Conservation (phyloP, 2,113 vertebrate species). For the Seriola dumerili region DNA sequence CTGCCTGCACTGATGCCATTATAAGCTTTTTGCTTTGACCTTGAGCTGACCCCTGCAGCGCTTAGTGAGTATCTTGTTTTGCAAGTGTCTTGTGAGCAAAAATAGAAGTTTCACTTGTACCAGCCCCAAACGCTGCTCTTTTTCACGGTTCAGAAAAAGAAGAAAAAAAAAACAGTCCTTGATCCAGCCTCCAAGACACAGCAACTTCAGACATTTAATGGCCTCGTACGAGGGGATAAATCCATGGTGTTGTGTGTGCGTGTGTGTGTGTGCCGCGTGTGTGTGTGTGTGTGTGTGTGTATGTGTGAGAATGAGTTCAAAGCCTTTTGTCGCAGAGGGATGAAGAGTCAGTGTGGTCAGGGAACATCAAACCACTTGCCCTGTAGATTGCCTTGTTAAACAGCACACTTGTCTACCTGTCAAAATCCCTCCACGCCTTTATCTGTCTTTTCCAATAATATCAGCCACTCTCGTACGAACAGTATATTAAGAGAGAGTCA, state of each 20-base stretch:
- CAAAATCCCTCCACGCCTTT: constrained; percentile 66
- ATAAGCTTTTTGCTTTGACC: constrained; percentile 2
- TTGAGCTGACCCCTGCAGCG: constrained; percentile 17
- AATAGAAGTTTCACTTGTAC: constrained; percentile 42
- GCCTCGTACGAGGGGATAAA: constrained; percentile 49
- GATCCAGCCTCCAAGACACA: constrained; percentile 58
- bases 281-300: not conserved
- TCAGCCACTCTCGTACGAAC: not conserved
- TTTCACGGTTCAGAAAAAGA: constrained; percentile 13
- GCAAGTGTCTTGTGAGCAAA: constrained; percentile 17
- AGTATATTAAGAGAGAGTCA: constrained; percentile 54
- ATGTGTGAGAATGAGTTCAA: constrained; percentile 51
- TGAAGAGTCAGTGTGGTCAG: constrained; percentile 60
- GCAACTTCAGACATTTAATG: constrained; percentile 63
- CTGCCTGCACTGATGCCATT: not conserved
- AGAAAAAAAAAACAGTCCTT: constrained; percentile 30
- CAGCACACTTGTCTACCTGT: constrained; percentile 69
- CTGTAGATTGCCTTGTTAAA: constrained; percentile 71
- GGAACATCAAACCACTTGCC: constrained; percentile 60
- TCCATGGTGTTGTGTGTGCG: constrained; percentile 20
- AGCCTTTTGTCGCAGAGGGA: constrained; percentile 54
- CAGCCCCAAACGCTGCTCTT: constrained; percentile 5
- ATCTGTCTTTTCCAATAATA: constrained; percentile 62
- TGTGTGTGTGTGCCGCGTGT: not conserved
- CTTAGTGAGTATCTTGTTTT: constrained; percentile 23